Evolutionary conservation across 2,888 invertebrate genomes (phyloP).

Genomic region (Eucriotettix oculatus): DNA sequence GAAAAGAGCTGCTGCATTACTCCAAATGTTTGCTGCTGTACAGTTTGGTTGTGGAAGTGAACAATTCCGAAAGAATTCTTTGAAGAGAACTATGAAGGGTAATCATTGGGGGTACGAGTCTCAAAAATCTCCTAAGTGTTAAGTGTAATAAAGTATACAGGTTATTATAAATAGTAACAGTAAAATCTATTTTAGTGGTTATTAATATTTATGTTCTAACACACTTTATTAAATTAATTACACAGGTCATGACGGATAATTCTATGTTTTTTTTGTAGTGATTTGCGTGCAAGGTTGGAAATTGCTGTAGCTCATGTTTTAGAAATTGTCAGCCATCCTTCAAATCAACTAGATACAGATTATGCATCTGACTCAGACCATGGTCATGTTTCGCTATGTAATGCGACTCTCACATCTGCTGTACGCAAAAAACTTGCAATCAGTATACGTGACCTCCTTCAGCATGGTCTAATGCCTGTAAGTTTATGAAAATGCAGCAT

Average conservation of each 20-base stretch:
- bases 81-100: conserved; percentile 67
- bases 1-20: conserved; percentile 70
- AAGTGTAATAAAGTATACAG: not conserved
- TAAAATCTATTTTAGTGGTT: not conserved
- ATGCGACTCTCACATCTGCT: conserved; percentile 69
- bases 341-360: conserved; percentile 32
- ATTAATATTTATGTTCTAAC: too few species aligned
- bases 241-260: not conserved
- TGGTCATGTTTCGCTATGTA: conserved; percentile 29
- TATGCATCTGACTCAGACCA: conserved; percentile 37
- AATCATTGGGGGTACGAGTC: conserved; percentile 76
- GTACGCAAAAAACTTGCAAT: conserved; percentile 83
- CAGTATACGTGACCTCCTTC: conserved; percentile 80
- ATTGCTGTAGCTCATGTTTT: conserved; percentile 49
- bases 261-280: conserved; percentile 31
- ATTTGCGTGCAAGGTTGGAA: conserved; percentile 83
- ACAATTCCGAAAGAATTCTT: conserved; percentile 55
- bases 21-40: conserved; percentile 84
- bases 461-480: conserved; percentile 70
- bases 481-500: conserved; percentile 21
- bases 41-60: conserved; percentile 72
- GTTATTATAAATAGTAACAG: not conserved
- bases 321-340: conserved; percentile 46
- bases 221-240: too few species aligned
- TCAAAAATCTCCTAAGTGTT: not conserved